A percentile compares a stretch with the other conserved stretches of the same genome.
These are phyloP conservation scores for Teleogryllus occipitalis DNA, from an alignment of 1,140 invertebrate genomes.

Conservation along the genomic window DNA sequence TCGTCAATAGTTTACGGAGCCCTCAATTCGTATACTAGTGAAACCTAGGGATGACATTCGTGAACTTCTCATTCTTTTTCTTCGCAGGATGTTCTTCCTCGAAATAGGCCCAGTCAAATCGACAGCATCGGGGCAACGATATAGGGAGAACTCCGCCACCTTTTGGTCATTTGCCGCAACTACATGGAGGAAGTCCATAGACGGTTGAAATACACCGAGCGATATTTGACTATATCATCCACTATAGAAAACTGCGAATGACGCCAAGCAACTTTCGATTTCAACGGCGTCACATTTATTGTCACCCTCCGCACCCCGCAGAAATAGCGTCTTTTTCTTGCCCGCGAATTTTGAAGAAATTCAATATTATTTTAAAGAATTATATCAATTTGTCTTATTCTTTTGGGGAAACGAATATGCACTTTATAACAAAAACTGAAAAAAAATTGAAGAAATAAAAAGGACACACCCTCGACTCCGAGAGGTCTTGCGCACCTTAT, in stretches of 20 bases:
- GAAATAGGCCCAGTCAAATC: not conserved
- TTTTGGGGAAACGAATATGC: no score
- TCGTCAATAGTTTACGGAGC: not conserved
- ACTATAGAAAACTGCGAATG: not conserved
- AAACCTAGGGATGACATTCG: not conserved
- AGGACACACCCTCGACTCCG: no score
- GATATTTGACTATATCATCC: not conserved
- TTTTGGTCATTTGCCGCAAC: not conserved
- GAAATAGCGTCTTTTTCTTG: no score
- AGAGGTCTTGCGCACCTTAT: no score
- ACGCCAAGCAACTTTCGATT: not conserved
- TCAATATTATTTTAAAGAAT: no score
- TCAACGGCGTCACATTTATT: not conserved
- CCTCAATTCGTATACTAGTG: not conserved
- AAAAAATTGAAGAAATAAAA: no score
- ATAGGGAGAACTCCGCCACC: not conserved
- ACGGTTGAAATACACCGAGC: not conserved
- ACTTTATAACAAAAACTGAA: no score
- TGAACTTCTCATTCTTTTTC: not conserved
- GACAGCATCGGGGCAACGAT: not conserved
- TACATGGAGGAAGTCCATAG: not conserved
- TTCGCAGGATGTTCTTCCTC: not conserved
- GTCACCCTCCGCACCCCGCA: no score
- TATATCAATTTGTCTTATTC: no score
- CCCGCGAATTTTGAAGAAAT: no score